Evolutionary conservation across 2,113 vertebrate genomes (phyloP).

Genomic region (Notarius lentiginosus): DNA sequence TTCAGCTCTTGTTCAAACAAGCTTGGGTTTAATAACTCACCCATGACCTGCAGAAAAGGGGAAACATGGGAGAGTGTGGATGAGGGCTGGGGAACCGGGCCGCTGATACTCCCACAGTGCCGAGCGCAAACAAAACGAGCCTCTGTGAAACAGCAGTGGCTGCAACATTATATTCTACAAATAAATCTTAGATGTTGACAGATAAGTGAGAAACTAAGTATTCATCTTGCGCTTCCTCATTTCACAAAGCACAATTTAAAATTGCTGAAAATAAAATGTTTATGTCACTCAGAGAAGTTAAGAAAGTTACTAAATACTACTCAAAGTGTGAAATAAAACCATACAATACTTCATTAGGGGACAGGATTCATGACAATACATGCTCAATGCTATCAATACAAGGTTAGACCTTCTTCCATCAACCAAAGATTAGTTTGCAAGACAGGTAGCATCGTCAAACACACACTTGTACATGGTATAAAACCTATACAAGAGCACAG

Average conservation of each 20-base stretch:
- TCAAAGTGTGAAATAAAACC: not conserved
- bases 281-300: not conserved
- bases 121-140: constrained; percentile 22
- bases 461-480: not conserved
- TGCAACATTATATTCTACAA: constrained; percentile 42
- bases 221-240: constrained; percentile 14
- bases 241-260: constrained; percentile 10
- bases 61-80: constrained; percentile 32
- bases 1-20: constrained; percentile 37
- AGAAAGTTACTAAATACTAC: not conserved
- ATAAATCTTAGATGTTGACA: constrained; percentile 38
- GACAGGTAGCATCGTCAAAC: not conserved
- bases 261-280: not conserved
- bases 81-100: not conserved
- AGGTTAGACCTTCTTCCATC: no score
- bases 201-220: constrained; percentile 13
- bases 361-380: not conserved
- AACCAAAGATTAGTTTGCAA: not conserved
- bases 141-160: constrained; percentile 13
- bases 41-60: constrained; percentile 34
- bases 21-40: constrained; percentile 35
- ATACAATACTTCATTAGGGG: not conserved
- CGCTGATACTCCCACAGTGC: constrained; percentile 40
- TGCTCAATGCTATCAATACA: not conserved
- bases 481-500: no score